Evolutionary conservation across 2,113 vertebrate genomes (phyloP).

Genomic region (Otocyon megalotis): DNA sequence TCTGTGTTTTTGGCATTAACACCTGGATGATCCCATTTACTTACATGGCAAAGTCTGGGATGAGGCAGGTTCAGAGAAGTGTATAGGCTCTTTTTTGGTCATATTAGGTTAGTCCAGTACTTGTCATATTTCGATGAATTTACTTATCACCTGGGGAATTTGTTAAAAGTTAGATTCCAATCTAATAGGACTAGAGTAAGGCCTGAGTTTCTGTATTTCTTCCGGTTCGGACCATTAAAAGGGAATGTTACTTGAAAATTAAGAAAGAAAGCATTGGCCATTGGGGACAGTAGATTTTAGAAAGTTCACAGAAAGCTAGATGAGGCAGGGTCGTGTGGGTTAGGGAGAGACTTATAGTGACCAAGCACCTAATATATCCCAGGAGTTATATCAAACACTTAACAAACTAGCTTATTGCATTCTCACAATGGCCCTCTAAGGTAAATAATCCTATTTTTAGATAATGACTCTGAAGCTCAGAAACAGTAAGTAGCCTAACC

Average conservation of each 20-base stretch:
- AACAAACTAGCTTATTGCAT: not conserved
- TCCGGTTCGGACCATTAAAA: not conserved
- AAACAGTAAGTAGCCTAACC: not conserved
- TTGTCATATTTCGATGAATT: not conserved
- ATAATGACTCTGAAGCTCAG: not conserved
- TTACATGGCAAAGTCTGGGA: not conserved
- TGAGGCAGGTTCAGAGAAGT: not conserved
- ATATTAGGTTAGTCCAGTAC: not conserved
- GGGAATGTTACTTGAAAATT: not conserved
- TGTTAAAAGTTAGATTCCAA: conserved; percentile 24
- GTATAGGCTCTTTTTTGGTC: not conserved
- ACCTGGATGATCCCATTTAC: not conserved
- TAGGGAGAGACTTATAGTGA: not conserved
- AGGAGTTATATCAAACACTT: not conserved
- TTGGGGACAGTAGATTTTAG: not conserved
- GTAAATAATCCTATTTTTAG: not conserved
- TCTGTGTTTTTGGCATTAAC: conserved; percentile 3
- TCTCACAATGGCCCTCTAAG: not conserved
- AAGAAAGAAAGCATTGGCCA: not conserved
- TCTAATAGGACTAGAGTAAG: not conserved
- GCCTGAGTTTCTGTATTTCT: conserved; percentile 1
- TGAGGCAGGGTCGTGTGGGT: not conserved
- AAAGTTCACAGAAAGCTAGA: conserved; percentile 17
- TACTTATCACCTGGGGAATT: not conserved
- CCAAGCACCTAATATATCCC: not conserved